Base-by-base conservation (phyloP, 2,113 vertebrate species). In the Myodes glareolus region DNA sequence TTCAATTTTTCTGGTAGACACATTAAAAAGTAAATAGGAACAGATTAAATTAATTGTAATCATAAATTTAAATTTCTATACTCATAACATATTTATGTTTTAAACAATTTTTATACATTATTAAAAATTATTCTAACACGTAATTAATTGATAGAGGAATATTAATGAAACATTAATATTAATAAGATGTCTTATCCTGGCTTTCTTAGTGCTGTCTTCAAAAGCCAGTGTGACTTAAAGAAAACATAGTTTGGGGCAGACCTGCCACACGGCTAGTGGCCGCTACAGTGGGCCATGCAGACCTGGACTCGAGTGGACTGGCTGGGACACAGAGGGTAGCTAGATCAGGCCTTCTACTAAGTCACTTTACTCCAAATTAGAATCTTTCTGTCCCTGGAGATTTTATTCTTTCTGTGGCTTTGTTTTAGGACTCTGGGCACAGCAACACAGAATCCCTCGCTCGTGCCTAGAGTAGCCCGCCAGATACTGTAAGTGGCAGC, bases 401-500 rank as follows among this genome's bases (percentile, higher is more conserved):
- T n/a, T 17, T 19, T 25, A 9, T 31, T 31, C 13, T 63, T 23
- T 42, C 52, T 65, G n/a, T 23, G 1, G 55, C 47, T 67, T 42
- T 42, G 13, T 89, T 81, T 88, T 96, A 98, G 98, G 96, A 97
- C 61, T 91, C 3, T 92, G 86, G 91, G 85, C 81, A 85, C 87
- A 98, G 98, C 68, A 91, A 63, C 50, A 90, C 95, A 50, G 92
- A 85, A 50, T 65, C 85, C 89, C 31, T 89, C 93, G 84, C 95
- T 29, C 78, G 94, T 73, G 88, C 97, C 97, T 96, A 73, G 78
- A 97, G 36, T 82, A 87, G 75, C 96, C 92, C 94, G 31, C 97
- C 96, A 88, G 97, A 96, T 94, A 87, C 94, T 6, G 98, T 98
- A 98, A 98, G 98, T 98, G 94, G 94, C 96, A 96, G 81, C 13